Conservation (phyloP, 2,797 vertebrate genomes). For the Phyllotis vaccarum region DNA sequence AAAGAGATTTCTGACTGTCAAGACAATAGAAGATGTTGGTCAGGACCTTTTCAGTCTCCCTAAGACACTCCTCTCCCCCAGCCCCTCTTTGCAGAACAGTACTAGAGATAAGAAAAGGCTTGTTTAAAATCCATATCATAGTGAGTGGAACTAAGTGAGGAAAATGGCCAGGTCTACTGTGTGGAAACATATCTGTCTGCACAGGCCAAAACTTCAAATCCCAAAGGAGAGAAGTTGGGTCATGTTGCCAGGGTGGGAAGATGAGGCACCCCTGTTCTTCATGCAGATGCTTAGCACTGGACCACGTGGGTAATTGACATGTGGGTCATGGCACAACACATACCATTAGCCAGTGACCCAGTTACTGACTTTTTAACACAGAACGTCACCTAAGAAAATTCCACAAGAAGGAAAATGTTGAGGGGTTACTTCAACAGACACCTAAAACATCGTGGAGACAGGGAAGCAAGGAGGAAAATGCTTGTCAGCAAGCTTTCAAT, state of each 20-base stretch:
- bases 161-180: not conserved
- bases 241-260: not conserved
- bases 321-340: not conserved
- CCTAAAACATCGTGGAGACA: not conserved
- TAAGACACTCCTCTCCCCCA: not conserved
- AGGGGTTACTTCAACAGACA: conserved; percentile 17
- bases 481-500: not conserved
- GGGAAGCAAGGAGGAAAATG: not conserved
- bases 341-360: not conserved
- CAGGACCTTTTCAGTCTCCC: not conserved
- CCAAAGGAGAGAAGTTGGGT: not conserved
- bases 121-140: not conserved
- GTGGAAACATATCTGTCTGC: not conserved
- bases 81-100: not conserved
- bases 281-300: not conserved
- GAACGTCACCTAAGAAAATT: conserved; percentile 17
- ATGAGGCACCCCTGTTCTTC: not conserved
- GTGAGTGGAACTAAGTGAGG: not conserved
- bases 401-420: not conserved
- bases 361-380: not conserved
- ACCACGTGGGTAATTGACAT: not conserved
- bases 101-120: not conserved
- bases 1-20: not conserved
- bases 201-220: not conserved
- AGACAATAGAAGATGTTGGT: not conserved